Evolutionary conservation across 2,888 invertebrate species (phyloP).

Genomic region (Myopa tessellatipennis): DNA sequence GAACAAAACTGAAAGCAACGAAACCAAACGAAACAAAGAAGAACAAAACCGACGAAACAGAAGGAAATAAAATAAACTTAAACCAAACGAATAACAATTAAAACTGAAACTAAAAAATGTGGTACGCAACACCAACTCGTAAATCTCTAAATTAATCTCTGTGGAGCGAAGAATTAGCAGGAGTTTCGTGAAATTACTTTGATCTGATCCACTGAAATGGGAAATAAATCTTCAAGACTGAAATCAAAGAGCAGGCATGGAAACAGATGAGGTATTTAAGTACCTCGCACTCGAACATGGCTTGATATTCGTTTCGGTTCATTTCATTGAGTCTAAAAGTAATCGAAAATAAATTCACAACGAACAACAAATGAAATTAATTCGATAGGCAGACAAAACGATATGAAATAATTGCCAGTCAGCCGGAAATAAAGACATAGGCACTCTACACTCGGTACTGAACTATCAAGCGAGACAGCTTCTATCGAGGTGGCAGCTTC

Average conservation of each 20-base stretch:
- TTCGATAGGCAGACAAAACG: not conserved
- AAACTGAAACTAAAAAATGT: not conserved
- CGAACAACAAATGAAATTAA: not conserved
- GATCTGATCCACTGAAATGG: slow-evolving; percentile 29
- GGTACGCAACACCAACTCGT: not conserved
- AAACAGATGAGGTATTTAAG: no score
- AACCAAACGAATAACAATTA: no score
- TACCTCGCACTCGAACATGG: no score
- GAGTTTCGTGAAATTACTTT: slow-evolving; percentile 16
- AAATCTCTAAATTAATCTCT: slow-evolving; percentile 26
- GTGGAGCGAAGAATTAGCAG: not conserved
- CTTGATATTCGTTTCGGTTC: no score
- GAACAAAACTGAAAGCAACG: no score
- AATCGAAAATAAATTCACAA: no score
- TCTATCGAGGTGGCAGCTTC: not conserved
- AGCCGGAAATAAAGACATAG: not conserved
- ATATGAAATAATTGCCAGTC: slow-evolving; percentile 23
- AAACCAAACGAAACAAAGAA: no score
- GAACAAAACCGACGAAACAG: no score
- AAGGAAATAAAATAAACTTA: no score
- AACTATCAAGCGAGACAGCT: no score
- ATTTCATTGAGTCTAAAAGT: no score
- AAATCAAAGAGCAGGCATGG: not conserved
- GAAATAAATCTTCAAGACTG: slow-evolving; percentile 30
- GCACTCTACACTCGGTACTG: not conserved